Evolutionary conservation across 2,113 vertebrate genomes (phyloP).

Genomic region (Muntiacus muntjak): DNA sequence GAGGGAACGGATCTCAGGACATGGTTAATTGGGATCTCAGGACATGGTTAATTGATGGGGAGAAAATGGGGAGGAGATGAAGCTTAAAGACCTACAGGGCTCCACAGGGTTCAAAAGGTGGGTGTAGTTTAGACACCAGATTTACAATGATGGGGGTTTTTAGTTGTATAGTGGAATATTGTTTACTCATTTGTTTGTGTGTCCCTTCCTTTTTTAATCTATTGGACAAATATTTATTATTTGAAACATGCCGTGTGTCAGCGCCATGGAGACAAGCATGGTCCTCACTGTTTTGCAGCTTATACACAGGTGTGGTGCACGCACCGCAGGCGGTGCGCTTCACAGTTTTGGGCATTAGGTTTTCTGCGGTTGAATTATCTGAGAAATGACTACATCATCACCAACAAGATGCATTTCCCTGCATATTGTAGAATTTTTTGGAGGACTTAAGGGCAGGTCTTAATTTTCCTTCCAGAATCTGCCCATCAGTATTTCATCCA

Average conservation of each 20-base stretch:
- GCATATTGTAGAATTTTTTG: neutral
- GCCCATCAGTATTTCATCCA: neutral
- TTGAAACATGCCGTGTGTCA: neutral
- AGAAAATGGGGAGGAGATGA: neutral
- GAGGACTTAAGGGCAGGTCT: neutral
- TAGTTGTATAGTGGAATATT: neutral
- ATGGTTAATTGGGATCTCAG: neutral
- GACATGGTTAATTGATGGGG: neutral
- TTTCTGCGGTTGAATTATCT: neutral
- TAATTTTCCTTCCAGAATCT: neutral
- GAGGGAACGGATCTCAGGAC: neutral
- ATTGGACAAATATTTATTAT: neutral
- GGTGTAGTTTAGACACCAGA: neutral
- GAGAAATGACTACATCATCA: neutral
- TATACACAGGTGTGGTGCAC: neutral
- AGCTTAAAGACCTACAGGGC: neutral
- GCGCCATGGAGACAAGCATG: neutral
- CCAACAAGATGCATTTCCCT: neutral
- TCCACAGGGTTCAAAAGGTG: neutral
- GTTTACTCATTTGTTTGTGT: neutral
- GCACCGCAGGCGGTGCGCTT: neutral
- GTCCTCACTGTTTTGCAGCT: neutral
- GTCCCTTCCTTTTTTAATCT: neutral
- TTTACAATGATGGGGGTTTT: neutral
- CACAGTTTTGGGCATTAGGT: neutral